phyloP scores from a whole-genome alignment of 2,888 invertebrate species.

The Noctuana brunneofusca region DNA sequence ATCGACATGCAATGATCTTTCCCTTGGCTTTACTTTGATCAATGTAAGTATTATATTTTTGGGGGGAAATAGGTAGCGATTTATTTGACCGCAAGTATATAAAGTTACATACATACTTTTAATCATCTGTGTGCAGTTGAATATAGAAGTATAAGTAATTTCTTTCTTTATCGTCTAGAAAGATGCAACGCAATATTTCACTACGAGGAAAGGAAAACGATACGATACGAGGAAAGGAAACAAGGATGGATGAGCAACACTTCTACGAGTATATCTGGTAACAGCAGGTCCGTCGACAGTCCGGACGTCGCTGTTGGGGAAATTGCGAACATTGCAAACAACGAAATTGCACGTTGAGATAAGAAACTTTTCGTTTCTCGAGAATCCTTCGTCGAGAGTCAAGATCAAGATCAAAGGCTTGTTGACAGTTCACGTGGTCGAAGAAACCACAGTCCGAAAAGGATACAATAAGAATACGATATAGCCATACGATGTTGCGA shows the following conservation, averaged over 20 bases:
- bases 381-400: constrained; percentile 5
- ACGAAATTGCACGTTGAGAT: constrained; percentile 72
- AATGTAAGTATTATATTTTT: no score
- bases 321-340: constrained; percentile 76
- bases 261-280: constrained; percentile 62
- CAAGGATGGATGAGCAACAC: constrained; percentile 21
- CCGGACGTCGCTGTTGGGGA: constrained; percentile 63
- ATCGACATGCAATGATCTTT: no score
- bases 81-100: no score
- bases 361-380: constrained; percentile 57
- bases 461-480: neutral
- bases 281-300: constrained; percentile 63
- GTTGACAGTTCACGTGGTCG: constrained; percentile 3
- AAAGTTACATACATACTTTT: no score
- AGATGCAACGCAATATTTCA: neutral
- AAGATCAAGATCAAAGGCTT: constrained; percentile 5
- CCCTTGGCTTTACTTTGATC: no score
- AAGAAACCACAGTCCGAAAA: neutral
- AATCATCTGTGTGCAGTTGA: no score
- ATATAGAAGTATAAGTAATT: neutral
- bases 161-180: neutral
- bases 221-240: constrained; percentile 35
- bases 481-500: neutral
- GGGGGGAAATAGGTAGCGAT: no score
- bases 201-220: constrained; percentile 26